These are phyloP conservation scores for Notarius lentiginosus DNA, from an alignment of 2,113 vertebrate genomes.

Conservation along the genomic window DNA sequence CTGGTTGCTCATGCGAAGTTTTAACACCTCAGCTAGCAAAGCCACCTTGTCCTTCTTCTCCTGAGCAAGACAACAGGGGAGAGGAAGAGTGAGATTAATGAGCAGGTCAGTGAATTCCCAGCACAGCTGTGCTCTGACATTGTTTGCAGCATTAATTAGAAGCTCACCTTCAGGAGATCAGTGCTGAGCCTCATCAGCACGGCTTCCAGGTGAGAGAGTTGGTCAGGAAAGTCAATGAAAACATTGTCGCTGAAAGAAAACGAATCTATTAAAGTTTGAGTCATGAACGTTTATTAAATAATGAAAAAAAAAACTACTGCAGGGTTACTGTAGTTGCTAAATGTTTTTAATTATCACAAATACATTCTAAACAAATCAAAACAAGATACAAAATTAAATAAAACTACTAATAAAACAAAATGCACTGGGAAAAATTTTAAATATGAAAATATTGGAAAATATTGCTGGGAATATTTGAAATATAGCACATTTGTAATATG, in stretches of 20 bases:
- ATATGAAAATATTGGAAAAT: too few relatives aligned
- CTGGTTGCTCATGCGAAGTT: constrained; percentile 77
- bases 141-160: constrained; percentile 21
- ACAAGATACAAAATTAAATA: background rate
- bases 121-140: background rate
- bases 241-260: constrained; percentile 35
- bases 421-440: too few relatives aligned
- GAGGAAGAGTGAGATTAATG: background rate
- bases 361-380: background rate
- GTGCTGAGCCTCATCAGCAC: constrained; percentile 86
- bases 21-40: constrained; percentile 75
- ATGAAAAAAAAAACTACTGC: background rate
- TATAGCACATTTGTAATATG: background rate
- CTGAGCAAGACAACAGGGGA: constrained; percentile 56
- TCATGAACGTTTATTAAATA: background rate
- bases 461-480: background rate
- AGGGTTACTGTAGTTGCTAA: background rate
- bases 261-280: background rate
- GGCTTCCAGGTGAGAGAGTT: constrained; percentile 83
- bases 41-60: constrained; percentile 80
- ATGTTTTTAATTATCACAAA: background rate
- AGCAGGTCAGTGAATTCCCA: background rate
- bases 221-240: constrained; percentile 64
- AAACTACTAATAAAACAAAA: background rate
- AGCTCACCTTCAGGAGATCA: constrained; percentile 83